Evolutionary conservation across 2,797 vertebrate species (phyloP).

Genomic region (Tenualosa thibaudeaui): DNA sequence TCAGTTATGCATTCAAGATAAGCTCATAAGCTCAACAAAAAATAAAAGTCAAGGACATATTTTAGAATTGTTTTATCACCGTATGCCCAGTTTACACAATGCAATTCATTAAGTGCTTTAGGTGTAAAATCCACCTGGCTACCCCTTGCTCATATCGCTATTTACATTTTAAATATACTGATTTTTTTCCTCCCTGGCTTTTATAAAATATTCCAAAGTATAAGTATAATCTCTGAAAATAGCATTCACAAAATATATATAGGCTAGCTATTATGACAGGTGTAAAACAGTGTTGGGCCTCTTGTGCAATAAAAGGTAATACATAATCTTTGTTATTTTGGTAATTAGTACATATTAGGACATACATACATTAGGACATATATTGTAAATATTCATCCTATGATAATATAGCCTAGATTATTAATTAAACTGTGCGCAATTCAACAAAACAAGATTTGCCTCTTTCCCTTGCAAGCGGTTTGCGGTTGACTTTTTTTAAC

Average conservation of each 20-base stretch:
- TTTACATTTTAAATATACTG: not conserved
- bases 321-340: not conserved
- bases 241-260: not conserved
- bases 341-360: too few species aligned
- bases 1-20: not conserved
- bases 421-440: not conserved
- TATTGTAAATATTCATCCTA: not conserved
- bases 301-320: not conserved
- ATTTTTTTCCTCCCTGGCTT: not conserved
- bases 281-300: not conserved
- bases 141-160: not conserved
- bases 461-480: not conserved
- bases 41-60: not conserved
- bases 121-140: not conserved
- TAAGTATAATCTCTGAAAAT: not conserved
- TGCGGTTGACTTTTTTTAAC: not conserved
- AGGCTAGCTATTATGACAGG: not conserved
- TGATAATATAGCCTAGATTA: not conserved
- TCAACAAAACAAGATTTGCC: not conserved
- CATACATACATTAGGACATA: too few species aligned
- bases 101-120: not conserved
- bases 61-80: not conserved
- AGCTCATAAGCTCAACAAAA: not conserved
- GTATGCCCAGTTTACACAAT: not conserved
- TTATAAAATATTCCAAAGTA: not conserved